Evolutionary conservation across 2,797 vertebrate species (phyloP), one percentile per base, ranked within the genome.

Genomic region (Uromys caudimaculatus): DNA sequence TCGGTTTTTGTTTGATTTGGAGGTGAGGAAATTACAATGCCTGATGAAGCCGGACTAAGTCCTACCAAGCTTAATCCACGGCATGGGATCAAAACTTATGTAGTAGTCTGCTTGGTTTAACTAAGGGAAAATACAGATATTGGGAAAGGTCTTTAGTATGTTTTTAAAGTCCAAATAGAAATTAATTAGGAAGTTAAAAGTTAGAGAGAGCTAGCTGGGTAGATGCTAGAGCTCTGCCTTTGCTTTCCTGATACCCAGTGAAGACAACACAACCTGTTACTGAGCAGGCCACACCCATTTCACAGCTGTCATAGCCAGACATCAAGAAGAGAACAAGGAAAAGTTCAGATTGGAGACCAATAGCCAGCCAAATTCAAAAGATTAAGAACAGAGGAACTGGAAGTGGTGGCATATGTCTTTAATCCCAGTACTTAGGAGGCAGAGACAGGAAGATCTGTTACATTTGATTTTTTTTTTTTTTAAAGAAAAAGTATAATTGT

Each of bases 111-210:
- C 47, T 90, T 52, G 54, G 24, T 73, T 73, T 82, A 95, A 81
- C 12, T 35, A 91, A 89, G 2, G 9, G 58, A 77, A 95, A 89
- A 94, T 29, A 67, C 11, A 76, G 60, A 69, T 58, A 41, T 60
- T 67, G 8, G 38, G 13, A 44, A 6, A 93, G 29, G 77, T 23
- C 75, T 94, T 89, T 56, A 81, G 3, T 89, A 50, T 62, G 17
- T 91, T 67, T 27, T 52, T 58, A 17, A 52, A 58, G 52, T 94
- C 21, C 78, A 96, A 81, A 93, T 0, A 89, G 13, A 89, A 93
- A 95, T 76, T 38, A 97, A 91, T 5, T 78, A 75, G 64, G 29
- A 96, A 79, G 0, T 56, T 95, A 67, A 54, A 78, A 89, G 47
- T 38, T 85, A 56, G 54, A 83, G 52, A 5, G 81, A 38, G 12